Conservation (phyloP, 2,113 vertebrate genomes). For the Aphyosemion australe region DNA sequence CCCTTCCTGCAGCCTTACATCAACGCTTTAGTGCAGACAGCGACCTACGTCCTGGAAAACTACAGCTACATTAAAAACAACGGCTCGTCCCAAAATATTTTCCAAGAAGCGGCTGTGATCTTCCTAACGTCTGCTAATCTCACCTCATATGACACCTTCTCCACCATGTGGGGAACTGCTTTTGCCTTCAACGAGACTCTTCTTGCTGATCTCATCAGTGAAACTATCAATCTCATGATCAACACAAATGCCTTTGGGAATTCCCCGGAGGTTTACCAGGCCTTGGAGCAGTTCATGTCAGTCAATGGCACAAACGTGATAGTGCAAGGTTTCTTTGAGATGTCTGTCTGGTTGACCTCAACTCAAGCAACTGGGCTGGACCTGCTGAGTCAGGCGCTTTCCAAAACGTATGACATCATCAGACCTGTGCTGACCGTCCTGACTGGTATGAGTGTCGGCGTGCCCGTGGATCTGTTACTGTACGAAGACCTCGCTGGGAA, state of each 20-base stretch:
- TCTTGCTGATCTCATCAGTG: slow-evolving; percentile 35
- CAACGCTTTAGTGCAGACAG: slow-evolving; percentile 42
- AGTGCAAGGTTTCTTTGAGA: slow-evolving; percentile 41
- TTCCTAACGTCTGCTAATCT: slow-evolving; percentile 64
- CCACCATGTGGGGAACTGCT: slow-evolving; percentile 25
- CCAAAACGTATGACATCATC: slow-evolving; percentile 49
- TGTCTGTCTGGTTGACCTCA: slow-evolving; percentile 61
- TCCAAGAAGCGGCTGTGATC: slow-evolving; percentile 53
- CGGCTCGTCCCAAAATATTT: slow-evolving; percentile 34
- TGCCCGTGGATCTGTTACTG: slow-evolving; percentile 20
- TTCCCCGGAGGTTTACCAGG: slow-evolving; percentile 41
- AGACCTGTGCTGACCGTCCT: slow-evolving; percentile 40
- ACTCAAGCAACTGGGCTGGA: slow-evolving; percentile 57
- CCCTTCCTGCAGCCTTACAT: slow-evolving; percentile 54
- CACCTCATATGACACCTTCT: slow-evolving; percentile 36
- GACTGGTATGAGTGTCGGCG: slow-evolving; percentile 15
- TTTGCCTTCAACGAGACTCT: slow-evolving; percentile 2
- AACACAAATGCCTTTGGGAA: slow-evolving; percentile 57
- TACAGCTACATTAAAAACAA: slow-evolving; percentile 18
- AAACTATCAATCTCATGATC: slow-evolving; percentile 40
- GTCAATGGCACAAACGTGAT: slow-evolving; percentile 39
- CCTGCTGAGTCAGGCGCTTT: slow-evolving; percentile 61
- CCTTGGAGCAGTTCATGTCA: slow-evolving; percentile 56
- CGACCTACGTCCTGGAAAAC: slow-evolving; percentile 56
- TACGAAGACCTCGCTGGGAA: slow-evolving; percentile 57